These are phyloP conservation scores for Temnothorax nylanderi DNA, from an alignment of 1,140 invertebrate genomes.

Conservation along the genomic window DNA sequence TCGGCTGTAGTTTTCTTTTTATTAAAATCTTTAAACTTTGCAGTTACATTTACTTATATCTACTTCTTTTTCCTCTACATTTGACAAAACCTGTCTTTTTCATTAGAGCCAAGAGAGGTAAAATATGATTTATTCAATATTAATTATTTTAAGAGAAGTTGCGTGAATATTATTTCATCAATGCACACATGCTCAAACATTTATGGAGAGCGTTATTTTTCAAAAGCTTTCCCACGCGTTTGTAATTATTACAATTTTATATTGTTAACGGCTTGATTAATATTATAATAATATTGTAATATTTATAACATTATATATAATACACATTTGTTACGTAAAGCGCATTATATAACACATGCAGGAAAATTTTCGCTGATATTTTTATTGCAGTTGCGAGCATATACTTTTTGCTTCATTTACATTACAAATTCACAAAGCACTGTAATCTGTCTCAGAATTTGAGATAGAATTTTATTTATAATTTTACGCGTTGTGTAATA, in stretches of 20 bases:
- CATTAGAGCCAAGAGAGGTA: too few species aligned
- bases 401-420: too few species aligned
- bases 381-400: too few species aligned
- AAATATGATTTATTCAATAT: too few species aligned
- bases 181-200: background rate
- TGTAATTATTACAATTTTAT: constrained; percentile 15
- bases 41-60: background rate
- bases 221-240: background rate
- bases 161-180: background rate
- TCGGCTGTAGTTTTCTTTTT: background rate
- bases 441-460: background rate
- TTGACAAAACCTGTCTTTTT: background rate
- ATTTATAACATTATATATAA: background rate
- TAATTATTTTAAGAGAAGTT: too few species aligned
- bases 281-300: background rate
- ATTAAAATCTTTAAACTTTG: background rate
- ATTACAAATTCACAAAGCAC: too few species aligned
- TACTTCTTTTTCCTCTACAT: background rate
- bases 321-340: background rate
- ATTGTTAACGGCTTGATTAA: background rate
- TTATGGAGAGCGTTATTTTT: background rate
- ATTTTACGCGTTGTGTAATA: background rate
- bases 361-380: too few species aligned
- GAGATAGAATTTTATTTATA: background rate
- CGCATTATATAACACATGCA: too few species aligned